These are phyloP conservation scores for Bovichtus diacanthus DNA, from an alignment of 2,797 vertebrate genomes.

Conservation along the genomic window DNA sequence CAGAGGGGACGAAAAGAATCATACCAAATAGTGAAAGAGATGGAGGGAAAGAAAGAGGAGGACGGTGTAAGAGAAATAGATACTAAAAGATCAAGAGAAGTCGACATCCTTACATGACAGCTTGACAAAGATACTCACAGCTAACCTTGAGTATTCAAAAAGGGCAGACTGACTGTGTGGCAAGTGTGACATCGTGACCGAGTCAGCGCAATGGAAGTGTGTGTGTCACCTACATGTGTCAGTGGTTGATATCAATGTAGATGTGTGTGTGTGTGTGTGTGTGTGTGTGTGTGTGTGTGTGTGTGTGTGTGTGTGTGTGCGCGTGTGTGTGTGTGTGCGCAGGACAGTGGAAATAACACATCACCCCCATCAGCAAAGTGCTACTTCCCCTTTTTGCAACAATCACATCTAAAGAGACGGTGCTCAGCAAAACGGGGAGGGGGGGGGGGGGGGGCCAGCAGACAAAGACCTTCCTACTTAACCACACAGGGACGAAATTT, in stretches of 20 bases:
- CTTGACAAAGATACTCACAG: conserved; percentile 36
- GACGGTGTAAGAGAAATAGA: not conserved
- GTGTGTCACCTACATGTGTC: no score
- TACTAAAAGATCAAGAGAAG: conserved; percentile 8
- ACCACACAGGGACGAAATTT: conserved; percentile 21
- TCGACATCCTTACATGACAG: conserved; percentile 5
- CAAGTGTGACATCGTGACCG: conserved; percentile 33
- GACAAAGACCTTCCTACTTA: conserved; percentile 33
- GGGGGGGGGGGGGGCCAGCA: not conserved
- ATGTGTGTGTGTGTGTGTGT: not conserved
- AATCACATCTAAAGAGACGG: conserved; percentile 36
- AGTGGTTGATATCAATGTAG: no score
- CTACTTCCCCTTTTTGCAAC: conserved; percentile 56
- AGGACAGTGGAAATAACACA: conserved; percentile 52
- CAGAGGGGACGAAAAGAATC: not conserved
- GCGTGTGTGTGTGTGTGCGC: not conserved
- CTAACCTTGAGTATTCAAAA: conserved; percentile 36
- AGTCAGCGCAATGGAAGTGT: conserved; percentile 41
- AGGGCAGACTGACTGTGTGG: conserved; percentile 30
- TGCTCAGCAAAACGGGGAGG: conserved; percentile 34
- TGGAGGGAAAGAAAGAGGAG: not conserved
- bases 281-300: not conserved
- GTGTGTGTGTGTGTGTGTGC: not conserved
- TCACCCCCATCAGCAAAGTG: conserved; percentile 61
- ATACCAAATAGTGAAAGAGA: not conserved